Evolutionary conservation across 2,888 invertebrate genomes (phyloP), one percentile per base, ranked within the genome.

Genomic region (Perithous albicinctus): DNA sequence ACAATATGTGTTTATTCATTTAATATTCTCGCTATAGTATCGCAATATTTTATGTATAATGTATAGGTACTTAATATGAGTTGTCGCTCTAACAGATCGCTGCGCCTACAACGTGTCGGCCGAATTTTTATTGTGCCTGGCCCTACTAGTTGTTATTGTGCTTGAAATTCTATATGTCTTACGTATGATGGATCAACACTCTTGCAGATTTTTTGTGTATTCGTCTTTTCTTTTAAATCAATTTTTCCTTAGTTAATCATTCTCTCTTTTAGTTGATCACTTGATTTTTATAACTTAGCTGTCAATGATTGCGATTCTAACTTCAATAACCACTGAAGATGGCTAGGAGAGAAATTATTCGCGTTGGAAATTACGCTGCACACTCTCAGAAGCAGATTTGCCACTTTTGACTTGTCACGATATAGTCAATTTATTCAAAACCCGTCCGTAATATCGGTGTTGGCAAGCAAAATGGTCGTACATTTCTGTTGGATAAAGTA

Each of bases 1-100:
- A 92, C 90, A 92, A 92, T 92, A 92, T 91, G 91, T 90, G 89
- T 92, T 92, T 92, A 91, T 92, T 92, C 90, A 91, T 91, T 91
- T 90, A 90, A 91, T 92, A 91, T 90, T 89, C 87, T 90, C 87
- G 89, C 90, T 90, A 91, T 91, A 82, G 70, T 82, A 82, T 82
- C 82, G 82, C 82, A 82, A 82, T 82, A 75, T 59, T 59, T 80
- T 78, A 82, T 75, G 51, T 59, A 80, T 80, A 59, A 78, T 59
- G 74, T 78, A 91, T 91, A 90, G 89, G 88, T 91, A 91, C 90
- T 88, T 87, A 90, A 56, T 89, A 90, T 89, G 89, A 91, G 88
- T 91, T 90, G 89, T 90, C 89, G 88, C 88, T 89, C 92, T 92
- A 92, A 90, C 91, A 91, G 91, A 91, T 91, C 91, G 89, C 90